Conservation (phyloP, 2,113 vertebrate genomes). For the Brachyistius frenatus region DNA sequence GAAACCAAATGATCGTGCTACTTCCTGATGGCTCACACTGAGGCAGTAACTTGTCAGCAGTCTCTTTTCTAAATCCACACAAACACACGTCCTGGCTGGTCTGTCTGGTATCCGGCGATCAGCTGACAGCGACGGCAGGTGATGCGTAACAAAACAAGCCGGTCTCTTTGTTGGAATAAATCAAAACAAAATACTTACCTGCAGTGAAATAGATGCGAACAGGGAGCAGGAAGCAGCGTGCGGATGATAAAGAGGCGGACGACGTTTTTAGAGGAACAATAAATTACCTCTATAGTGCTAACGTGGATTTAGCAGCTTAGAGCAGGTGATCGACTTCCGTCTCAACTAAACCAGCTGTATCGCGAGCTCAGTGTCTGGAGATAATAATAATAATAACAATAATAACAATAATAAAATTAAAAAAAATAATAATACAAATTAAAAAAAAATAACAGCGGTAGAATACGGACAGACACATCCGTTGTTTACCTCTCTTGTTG, state of each 20-base stretch:
- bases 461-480: neutral
- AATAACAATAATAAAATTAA: too few relatives aligned
- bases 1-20: neutral
- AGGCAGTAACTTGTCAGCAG: neutral
- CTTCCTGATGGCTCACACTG: neutral
- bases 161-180: neutral
- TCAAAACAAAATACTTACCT: constrained; percentile 9
- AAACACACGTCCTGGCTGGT: neutral
- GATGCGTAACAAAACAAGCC: neutral
- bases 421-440: too few relatives aligned
- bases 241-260: neutral
- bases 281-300: constrained; percentile 28
- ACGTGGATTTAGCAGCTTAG: constrained; percentile 37
- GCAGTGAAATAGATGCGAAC: neutral
- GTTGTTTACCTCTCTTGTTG: constrained; percentile 33
- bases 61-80: neutral
- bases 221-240: neutral
- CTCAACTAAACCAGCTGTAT: neutral
- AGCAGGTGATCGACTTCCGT: constrained; percentile 47
- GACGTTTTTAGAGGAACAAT: neutral
- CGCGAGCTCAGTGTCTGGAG: neutral
- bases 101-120: neutral
- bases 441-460: neutral
- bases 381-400: neutral
- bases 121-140: neutral